phyloP scores from a whole-genome alignment of 1,140 invertebrate genomes.

The Gryllus bimaculatus region DNA sequence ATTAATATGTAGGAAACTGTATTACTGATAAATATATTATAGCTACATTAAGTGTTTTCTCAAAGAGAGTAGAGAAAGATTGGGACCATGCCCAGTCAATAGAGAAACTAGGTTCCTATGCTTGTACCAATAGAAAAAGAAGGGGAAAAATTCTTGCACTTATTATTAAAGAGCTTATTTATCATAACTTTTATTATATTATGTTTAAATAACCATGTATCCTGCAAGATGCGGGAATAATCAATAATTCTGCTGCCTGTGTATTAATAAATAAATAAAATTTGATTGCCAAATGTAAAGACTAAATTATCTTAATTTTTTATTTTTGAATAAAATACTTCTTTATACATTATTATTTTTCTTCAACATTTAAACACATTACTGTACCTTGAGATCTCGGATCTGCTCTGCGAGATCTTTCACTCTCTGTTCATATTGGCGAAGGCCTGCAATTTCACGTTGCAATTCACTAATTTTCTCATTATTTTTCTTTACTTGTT shows the following conservation, averaged over 20 bases:
- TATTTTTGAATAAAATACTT: background rate
- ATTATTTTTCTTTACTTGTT: background rate
- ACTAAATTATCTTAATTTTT: background rate
- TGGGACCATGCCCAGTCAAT: no score
- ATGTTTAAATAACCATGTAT: no score
- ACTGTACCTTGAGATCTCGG: background rate
- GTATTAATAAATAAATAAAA: background rate
- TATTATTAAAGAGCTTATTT: no score
- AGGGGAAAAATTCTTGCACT: no score
- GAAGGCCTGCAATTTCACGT: background rate
- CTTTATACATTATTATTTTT: background rate
- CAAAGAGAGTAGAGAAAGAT: background rate
- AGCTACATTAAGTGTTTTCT: background rate
- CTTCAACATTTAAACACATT: background rate
- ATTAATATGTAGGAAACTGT: background rate
- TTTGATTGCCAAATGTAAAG: background rate
- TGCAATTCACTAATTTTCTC: background rate
- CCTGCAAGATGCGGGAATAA: no score
- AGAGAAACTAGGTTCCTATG: no score
- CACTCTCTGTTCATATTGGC: background rate
- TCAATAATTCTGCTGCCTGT: background rate
- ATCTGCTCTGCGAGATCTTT: background rate
- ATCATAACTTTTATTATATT: no score
- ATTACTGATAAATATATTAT: background rate
- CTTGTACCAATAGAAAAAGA: no score